Conservation (phyloP, 2,113 vertebrate species). For the Antennarius striatus region DNA sequence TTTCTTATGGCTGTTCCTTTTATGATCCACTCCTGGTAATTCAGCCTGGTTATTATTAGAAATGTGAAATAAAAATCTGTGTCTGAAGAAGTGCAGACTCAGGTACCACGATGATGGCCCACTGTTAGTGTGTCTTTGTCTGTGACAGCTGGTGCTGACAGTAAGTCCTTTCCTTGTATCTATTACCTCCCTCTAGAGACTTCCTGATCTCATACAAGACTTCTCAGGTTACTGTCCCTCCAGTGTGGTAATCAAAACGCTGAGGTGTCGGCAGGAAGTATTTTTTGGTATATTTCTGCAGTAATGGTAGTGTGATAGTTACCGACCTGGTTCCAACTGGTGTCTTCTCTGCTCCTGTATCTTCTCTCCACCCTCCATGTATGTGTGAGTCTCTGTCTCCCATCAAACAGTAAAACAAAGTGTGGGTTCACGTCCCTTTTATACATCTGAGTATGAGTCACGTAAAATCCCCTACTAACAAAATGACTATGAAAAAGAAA, state of each 20-base stretch:
- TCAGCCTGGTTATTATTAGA: neutral
- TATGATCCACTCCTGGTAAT: neutral
- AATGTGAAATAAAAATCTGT: neutral
- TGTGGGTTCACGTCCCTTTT: slow-evolving; percentile 58
- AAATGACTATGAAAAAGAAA: slow-evolving; percentile 52
- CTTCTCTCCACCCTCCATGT: slow-evolving; percentile 22
- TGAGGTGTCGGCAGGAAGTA: no score
- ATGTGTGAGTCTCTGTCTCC: slow-evolving; percentile 14
- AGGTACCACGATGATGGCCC: no score
- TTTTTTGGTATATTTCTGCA: no score
- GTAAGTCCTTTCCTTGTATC: no score
- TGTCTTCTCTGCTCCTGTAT: slow-evolving; percentile 10
- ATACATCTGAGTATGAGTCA: slow-evolving; percentile 68
- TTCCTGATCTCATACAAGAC: no score
- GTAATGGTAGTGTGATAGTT: slow-evolving; percentile 30
- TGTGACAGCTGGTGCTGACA: slow-evolving; percentile 1
- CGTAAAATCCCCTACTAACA: slow-evolving; percentile 61
- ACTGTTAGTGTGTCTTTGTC: neutral
- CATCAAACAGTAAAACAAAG: slow-evolving; percentile 30
- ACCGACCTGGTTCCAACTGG: slow-evolving; percentile 60
- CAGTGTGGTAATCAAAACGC: no score
- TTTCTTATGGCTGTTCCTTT: neutral
- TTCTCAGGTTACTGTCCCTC: no score
- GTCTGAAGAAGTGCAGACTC: neutral
- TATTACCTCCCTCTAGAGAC: no score